Base-by-base conservation (phyloP, 2,888 invertebrate species). In the Auanema sp. region DNA sequence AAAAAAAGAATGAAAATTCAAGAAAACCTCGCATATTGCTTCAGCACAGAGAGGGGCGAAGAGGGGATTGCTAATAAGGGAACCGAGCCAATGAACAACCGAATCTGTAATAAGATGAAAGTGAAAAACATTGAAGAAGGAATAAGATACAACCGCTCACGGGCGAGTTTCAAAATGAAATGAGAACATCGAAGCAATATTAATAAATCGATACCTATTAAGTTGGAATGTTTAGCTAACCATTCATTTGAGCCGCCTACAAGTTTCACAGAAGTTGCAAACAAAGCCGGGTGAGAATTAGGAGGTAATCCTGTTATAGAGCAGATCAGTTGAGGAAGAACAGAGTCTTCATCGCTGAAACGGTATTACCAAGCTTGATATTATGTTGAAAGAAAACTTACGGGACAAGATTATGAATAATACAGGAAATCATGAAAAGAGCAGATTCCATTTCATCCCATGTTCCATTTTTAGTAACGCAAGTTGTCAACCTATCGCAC, bases 361-460 rank as follows among this genome's bases (percentile, higher is more conserved):
- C 24, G 18, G 44, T 56, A 53, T 56, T 61, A 40, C 43, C 8
- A 33, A 33, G 33, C 8, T 33, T 33, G 61, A n/a, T 16, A 53
- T 6, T 53, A 57, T 55, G 52, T 23, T 16, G 11, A 61, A 53
- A 12, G 44, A 57, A 42, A 49, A 89, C 90, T 90, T 86, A 94
- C 93, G 94, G 94, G 79, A 93, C 85, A 79, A 96, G 91, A 85
- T 93, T 95, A 86, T 75, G 70, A 8, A 78, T 71, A 14, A 78
- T 71, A 8, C 92, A 93, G 33, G 93, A 94, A 1, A 96, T 95
- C 3, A 97, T 89, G 84, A 92, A 97, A 0, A 97, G 87, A 0
- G 94, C 91, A 1, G 97, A 92, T 86, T 97, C 97, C 0, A 91
- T 91, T 56, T 91, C 89, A 81, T 95, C 93, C 96, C 97, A 97